Evolutionary conservation across 2,888 invertebrate genomes (phyloP).

Genomic region (Ceraclea dissimilis): DNA sequence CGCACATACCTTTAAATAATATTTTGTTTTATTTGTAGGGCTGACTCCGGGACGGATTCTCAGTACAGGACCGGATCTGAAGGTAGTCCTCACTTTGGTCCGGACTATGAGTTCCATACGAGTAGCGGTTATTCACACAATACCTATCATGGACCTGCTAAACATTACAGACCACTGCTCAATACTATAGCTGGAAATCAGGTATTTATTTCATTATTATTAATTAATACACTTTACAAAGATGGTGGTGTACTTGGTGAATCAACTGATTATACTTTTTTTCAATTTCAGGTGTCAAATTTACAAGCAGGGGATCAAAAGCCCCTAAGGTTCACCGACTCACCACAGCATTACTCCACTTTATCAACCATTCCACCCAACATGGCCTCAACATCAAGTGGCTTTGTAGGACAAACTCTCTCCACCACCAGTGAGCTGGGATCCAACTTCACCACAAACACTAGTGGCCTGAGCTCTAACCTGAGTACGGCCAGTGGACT

Average conservation of each 20-base stretch:
- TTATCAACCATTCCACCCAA: constrained; percentile 36
- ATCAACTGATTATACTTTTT: too few relatives aligned
- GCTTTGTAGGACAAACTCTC: constrained; percentile 36
- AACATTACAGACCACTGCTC: constrained; percentile 61
- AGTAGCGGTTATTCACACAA: constrained; percentile 66
- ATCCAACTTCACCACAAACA: constrained; percentile 42
- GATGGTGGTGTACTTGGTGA: too few relatives aligned
- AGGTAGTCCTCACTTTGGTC: constrained; percentile 29
- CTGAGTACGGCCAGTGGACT: constrained; percentile 32
- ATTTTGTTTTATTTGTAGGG: too few relatives aligned
- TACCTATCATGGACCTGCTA: constrained; percentile 83
- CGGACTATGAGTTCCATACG: constrained; percentile 52
- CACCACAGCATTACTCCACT: constrained; percentile 60
- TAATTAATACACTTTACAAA: too few relatives aligned
- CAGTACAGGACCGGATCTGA: constrained; percentile 20
- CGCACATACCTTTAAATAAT: too few relatives aligned
- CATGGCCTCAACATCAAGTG: constrained; percentile 35
- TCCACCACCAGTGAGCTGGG: constrained; percentile 49
- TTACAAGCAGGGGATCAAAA: constrained; percentile 50
- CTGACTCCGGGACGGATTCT: constrained; percentile 2
- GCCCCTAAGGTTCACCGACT: constrained; percentile 67
- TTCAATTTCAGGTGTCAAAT: neutral
- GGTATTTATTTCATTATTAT: constrained; percentile 31
- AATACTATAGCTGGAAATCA: constrained; percentile 49
- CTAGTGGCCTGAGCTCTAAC: constrained; percentile 33